Base-by-base conservation (phyloP, 2,113 vertebrate species). In the Oostethus manadensis region DNA sequence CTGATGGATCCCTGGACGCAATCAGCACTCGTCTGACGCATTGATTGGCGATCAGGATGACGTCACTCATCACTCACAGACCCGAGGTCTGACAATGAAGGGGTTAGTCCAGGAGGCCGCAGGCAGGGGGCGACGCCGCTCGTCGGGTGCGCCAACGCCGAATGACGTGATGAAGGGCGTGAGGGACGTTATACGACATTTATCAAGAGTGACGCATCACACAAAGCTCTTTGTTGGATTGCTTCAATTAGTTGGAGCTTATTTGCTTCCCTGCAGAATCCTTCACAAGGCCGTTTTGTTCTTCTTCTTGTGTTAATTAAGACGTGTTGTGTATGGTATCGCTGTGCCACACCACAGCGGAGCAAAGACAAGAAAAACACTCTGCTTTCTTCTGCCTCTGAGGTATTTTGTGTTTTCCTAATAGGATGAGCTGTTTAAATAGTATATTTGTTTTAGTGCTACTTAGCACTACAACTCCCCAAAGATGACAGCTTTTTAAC, bases 231-330 rank as follows among this genome's bases (percentile, higher is more conserved):
- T 83, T 82, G 76, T 88, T 73, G 82, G 82, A 88, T 81, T 80
- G 77, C 68, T 81, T 74, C 76, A 86, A 87, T 87, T 82, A 82
- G 71, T 66, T 57, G 69, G 60, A 84, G 75, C 83, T 87, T 71
- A 84, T 89, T 87, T 87, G 82, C 82, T 84, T 89, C 74, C 77
- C 83, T 60, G 76, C 74, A 68, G 77, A 88, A 88, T 86, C 84
- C 76, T 78, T 78, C 65, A 59, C 82, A 62, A 56, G 1, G 68
- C 58, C 66, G 82, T 78, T 33, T 80, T 83, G 78, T 83, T 73
- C 74, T 81, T 42, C 13, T 38, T 38, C 10, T 38, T 38, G 35
- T 38, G 81, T 80, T 88, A 82, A 88, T 87, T 79, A 86, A 72
- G 58, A 45, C 68, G 58, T 11, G 58, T 73, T 84, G 69, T 77